A percentile compares a stretch with the other conserved stretches of the same genome.
Conservation (phyloP, 2,113 vertebrate genomes). For the Indicator indicator region DNA sequence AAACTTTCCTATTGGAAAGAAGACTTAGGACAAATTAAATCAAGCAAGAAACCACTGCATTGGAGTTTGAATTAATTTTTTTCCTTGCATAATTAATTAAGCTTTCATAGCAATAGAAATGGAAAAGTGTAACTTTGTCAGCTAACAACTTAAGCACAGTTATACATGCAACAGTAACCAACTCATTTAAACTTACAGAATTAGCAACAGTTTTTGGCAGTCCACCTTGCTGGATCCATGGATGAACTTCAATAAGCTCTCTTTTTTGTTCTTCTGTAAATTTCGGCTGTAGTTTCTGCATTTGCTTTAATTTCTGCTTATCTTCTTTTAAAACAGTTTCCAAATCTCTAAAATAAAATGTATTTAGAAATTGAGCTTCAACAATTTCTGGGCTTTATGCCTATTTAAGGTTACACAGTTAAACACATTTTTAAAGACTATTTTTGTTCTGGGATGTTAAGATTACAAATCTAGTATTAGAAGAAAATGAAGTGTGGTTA, state of each 20-base stretch:
- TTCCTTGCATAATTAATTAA: neutral
- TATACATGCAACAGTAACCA: neutral
- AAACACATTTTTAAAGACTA: neutral
- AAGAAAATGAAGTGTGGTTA: neutral
- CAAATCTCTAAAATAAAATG: constrained; percentile 74
- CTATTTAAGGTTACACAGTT: neutral
- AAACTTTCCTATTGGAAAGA: neutral
- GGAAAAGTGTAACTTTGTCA: neutral
- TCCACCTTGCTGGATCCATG: constrained; percentile 87
- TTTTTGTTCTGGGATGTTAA: neutral
- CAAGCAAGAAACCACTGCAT: neutral
- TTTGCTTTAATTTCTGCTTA: constrained; percentile 83
- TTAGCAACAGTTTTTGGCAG: constrained; percentile 84
- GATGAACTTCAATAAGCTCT: constrained; percentile 89
- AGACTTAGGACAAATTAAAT: neutral
- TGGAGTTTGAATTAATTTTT: neutral
- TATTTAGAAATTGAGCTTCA: neutral
- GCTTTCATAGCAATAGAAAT: neutral
- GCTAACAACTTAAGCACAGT: neutral
- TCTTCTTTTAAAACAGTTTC: constrained; percentile 88
- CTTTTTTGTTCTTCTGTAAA: constrained; percentile 87
- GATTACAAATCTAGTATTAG: neutral
- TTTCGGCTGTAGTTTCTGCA: constrained; percentile 90
- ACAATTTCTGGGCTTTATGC: neutral
- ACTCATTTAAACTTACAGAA: constrained; percentile 72